These are phyloP conservation scores for Hapalemur alaotrensis DNA, from an alignment of 2,797 vertebrate genomes.

Conservation along the genomic window DNA sequence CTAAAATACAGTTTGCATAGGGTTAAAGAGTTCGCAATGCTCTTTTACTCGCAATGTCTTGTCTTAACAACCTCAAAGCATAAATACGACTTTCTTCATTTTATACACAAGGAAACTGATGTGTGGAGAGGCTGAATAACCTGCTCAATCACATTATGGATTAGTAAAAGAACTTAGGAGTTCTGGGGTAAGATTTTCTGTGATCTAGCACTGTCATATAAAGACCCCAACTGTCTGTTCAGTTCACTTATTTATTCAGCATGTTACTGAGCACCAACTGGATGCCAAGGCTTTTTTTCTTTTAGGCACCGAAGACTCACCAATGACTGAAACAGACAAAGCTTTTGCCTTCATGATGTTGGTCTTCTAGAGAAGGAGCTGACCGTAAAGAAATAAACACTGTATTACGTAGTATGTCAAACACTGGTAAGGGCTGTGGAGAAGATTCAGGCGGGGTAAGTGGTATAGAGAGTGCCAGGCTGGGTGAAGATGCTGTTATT, in stretches of 20 bases:
- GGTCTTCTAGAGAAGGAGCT: background rate
- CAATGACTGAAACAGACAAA: background rate
- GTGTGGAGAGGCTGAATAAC: background rate
- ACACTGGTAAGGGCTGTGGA: too few species aligned
- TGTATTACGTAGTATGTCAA: background rate
- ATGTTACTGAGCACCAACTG: background rate
- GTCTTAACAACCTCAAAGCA: background rate
- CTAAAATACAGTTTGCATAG: background rate
- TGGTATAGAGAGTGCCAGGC: too few species aligned
- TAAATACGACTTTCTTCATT: background rate
- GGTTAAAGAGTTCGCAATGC: background rate
- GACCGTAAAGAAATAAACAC: background rate
- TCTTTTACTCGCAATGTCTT: background rate
- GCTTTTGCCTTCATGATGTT: background rate
- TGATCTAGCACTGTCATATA: background rate
- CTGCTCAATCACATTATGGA: background rate
- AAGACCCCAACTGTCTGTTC: background rate
- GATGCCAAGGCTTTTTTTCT: background rate
- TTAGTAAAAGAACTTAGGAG: background rate
- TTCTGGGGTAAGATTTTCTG: background rate
- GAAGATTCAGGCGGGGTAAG: background rate
- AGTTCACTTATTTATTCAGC: background rate
- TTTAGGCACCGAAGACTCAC: background rate
- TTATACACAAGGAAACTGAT: background rate
- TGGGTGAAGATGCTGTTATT: background rate